Evolutionary conservation across 2,797 vertebrate genomes (phyloP), one percentile per base, ranked within the genome.

Genomic region (Tragelaphus eurycerus): DNA sequence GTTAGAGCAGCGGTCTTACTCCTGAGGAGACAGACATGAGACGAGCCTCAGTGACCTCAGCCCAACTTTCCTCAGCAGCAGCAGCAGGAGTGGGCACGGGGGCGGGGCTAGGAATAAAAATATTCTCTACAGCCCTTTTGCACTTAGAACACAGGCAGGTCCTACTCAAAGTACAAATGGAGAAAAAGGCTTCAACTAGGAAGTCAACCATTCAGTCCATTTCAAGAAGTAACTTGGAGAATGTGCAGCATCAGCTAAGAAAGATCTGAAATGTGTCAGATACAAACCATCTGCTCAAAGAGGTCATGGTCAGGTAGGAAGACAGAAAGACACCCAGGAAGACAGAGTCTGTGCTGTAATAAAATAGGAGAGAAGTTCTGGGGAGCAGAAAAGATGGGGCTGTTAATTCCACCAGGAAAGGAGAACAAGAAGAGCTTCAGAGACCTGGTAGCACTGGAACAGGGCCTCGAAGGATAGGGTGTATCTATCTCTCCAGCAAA

Each of bases 401-500:
- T 17, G 3, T 17, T n/a, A 1, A 59, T 10, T 52, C 43, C 10
- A 13, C 0, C 0, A 1, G 16, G 81, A 62, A 23, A 89, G 29
- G n/a, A 29, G 15, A 38, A 31, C 27, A 29, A 52, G 29, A 21
- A 78, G 4, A 62, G 60, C 17, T 15, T 21, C 89, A 1, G 6
- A 6, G 17, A 6, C 23, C 7, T 0, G 0, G n/a, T 0, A 43
- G 57, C 60, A 27, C 6, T 4, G 46, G 21, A 55, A 90, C 0
- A 27, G 23, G 9, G 14, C 1, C 50, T n/a, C 1, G 0, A 12
- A 34, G 59, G 31, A 46, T 2, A 27, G 0, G 3, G 19, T 64
- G 21, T 1, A 21, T 21, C 16, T 48, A 48, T 19, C 34, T n/a
- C 60, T 46, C 6, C 71, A 57, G 62, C 6, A n/a, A 16, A 23